Evolutionary conservation across 2,113 vertebrate genomes (phyloP), one percentile per base, ranked within the genome.

Genomic region (Oryzias curvinotus): DNA sequence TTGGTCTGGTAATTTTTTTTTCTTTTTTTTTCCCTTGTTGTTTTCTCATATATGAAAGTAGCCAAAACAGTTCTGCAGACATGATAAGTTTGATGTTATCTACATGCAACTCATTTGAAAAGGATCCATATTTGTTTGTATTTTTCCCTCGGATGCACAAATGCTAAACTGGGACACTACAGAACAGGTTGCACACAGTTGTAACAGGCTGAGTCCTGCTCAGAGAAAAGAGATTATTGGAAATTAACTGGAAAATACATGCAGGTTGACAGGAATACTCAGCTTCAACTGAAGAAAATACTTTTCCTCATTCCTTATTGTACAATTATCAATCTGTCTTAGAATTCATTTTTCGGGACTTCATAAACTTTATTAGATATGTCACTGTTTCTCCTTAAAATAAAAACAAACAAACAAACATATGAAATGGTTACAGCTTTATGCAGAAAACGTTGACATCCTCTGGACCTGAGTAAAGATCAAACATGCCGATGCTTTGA

Each of bases 61-160:
- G 95, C 89, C 90, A 90, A 93, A 94, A 92, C 92, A 92, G 89
- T 93, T 90, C 60, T 73, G 80, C 68, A 69, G 77, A 88, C 88
- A 90, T 91, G 92, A 89, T 93, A 92, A 92, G 87, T 64, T 17
- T 89, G 92, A 94, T 94, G 90, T 90, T 92, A 95, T 94, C 93
- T 91, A 81, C 86, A 85, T 83, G 85, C 88, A 90, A 90, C 90
- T 92, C 65, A 90, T 90, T 92, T 90, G 81, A 90, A 86, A 88
- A 92, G 87, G 78, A 92, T 93, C 92, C 81, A 84, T 64, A 88
- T 28, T 56, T 65, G 62, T 50, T 51, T 71, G 77, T 90, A 41
- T 84, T 82, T 78, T 12, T 51, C 21, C 51, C 51, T 5, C 19
- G 21, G 81, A 78, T 90, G 87, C 92, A 88, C 90, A 92, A 65